A percentile compares a stretch with the other conserved stretches of the same genome.
These are phyloP conservation scores for Coptotermes formosanus DNA, from an alignment of 1,140 invertebrate genomes.

Conservation along the genomic window DNA sequence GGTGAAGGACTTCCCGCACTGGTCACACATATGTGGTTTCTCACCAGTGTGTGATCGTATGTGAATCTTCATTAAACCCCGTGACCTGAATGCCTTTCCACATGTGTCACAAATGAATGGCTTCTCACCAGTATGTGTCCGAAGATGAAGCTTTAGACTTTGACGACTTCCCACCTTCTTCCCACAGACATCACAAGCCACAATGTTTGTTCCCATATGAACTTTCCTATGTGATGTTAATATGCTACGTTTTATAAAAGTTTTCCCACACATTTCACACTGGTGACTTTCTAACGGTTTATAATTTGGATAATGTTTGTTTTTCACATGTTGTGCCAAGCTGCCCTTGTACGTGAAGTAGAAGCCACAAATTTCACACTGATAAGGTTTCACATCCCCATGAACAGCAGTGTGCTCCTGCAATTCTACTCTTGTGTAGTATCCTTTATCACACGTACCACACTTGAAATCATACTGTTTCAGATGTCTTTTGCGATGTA, in stretches of 20 bases:
- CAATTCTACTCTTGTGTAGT: conserved; percentile 20
- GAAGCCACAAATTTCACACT: conserved; percentile 69
- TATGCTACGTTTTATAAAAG: conserved; percentile 57
- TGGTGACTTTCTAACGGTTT: conserved; percentile 54
- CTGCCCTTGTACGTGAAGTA: conserved; percentile 47
- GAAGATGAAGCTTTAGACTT: conserved; percentile 63
- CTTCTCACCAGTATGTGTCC: conserved; percentile 66
- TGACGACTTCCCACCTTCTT: conserved; percentile 49
- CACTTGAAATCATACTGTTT: conserved; percentile 41
- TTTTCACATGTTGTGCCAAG: conserved; percentile 46
- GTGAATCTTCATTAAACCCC: conserved; percentile 55
- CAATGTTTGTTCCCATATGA: conserved; percentile 52
- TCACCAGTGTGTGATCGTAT: conserved; percentile 59
- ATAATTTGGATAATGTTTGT: conserved; percentile 40
- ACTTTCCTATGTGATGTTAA: conserved; percentile 53
- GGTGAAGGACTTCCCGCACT: conserved; percentile 75
- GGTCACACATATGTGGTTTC: conserved; percentile 52
- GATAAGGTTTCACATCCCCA: conserved; percentile 45
- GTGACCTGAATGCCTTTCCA: conserved; percentile 52
- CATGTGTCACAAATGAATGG: conserved; percentile 62
- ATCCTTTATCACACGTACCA: conserved; percentile 53
- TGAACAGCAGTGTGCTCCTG: conserved; percentile 35
- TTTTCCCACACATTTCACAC: conserved; percentile 73
- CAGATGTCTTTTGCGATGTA: conserved; percentile 28
- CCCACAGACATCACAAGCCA: conserved; percentile 49